Evolutionary conservation across 2,888 invertebrate species (phyloP).

Genomic region (Cecidostiba fungosa): DNA sequence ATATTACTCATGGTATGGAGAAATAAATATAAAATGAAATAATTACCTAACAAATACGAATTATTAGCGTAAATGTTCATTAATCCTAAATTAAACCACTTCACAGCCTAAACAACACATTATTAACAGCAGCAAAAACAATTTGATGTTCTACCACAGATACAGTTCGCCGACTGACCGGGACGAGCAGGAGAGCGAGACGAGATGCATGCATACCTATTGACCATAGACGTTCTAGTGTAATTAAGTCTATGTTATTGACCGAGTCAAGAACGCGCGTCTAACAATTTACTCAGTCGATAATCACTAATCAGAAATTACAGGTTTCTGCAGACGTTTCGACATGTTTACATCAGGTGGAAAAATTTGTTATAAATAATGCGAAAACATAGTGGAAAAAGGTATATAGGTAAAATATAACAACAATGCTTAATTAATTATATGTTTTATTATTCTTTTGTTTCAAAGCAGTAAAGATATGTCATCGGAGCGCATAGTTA

Average conservation of each 20-base stretch:
- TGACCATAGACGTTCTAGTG: too few relatives aligned
- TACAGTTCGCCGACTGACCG: background rate
- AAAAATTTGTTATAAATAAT: background rate
- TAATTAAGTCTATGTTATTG: background rate
- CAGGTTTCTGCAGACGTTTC: background rate
- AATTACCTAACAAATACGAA: conserved; percentile 39
- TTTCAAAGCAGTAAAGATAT: conserved; percentile 63
- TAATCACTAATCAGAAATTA: background rate
- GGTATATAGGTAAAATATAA: background rate
- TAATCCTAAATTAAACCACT: conserved; percentile 44
- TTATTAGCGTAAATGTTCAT: conserved; percentile 8
- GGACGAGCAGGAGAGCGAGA: background rate
- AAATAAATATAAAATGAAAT: background rate
- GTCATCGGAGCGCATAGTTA: conserved; percentile 55
- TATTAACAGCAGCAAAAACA: conserved; percentile 46
- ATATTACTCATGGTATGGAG: background rate
- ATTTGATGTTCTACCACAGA: conserved; percentile 3
- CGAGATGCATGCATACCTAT: too few relatives aligned
- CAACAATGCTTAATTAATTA: conserved; percentile 30
- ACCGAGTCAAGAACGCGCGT: background rate
- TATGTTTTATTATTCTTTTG: conserved; percentile 61
- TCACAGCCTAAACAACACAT: conserved; percentile 53
- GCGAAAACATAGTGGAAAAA: background rate
- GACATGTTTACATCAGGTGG: background rate
- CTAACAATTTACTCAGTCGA: background rate